phyloP scores from a whole-genome alignment of 1,140 invertebrate genomes.

The Metaphire vulgaris region DNA sequence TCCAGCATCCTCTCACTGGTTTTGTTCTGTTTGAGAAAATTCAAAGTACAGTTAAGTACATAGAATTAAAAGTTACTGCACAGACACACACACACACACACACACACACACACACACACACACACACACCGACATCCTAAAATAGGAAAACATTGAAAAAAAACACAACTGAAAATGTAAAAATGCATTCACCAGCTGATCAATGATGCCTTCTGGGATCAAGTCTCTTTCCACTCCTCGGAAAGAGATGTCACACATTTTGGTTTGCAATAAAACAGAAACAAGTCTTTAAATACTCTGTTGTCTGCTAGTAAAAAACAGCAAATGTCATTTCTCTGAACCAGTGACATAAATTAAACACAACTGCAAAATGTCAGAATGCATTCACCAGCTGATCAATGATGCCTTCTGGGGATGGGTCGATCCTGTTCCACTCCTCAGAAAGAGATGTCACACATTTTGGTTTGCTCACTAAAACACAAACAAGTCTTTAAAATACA shows the following conservation, averaged over 20 bases:
- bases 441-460: slow-evolving; percentile 70
- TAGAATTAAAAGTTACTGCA: no score
- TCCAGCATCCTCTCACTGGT: slow-evolving; percentile 6
- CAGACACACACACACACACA: no score
- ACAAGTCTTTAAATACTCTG: slow-evolving; percentile 12
- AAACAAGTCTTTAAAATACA: slow-evolving; percentile 9
- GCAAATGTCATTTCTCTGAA: no score
- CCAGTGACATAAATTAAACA: no score
- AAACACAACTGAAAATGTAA: no score
- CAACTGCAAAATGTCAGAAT: no score
- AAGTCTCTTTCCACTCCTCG: slow-evolving; percentile 77
- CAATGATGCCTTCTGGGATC: slow-evolving; percentile 78
- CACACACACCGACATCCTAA: no score
- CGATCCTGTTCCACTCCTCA: slow-evolving; percentile 77
- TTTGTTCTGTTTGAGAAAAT: slow-evolving; percentile 18
- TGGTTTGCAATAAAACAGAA: slow-evolving; percentile 55
- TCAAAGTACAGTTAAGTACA: no score
- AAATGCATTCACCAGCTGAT: slow-evolving; percentile 73
- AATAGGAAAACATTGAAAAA: no score
- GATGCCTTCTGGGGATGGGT: slow-evolving; percentile 78
- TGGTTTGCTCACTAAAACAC: slow-evolving; percentile 55
- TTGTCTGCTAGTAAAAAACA: slow-evolving; percentile 8
- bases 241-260: slow-evolving; percentile 70
- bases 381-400: slow-evolving; percentile 74
- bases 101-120: no score